phyloP scores from a whole-genome alignment of 1,140 invertebrate genomes.

The Saccostrea glomerata region DNA sequence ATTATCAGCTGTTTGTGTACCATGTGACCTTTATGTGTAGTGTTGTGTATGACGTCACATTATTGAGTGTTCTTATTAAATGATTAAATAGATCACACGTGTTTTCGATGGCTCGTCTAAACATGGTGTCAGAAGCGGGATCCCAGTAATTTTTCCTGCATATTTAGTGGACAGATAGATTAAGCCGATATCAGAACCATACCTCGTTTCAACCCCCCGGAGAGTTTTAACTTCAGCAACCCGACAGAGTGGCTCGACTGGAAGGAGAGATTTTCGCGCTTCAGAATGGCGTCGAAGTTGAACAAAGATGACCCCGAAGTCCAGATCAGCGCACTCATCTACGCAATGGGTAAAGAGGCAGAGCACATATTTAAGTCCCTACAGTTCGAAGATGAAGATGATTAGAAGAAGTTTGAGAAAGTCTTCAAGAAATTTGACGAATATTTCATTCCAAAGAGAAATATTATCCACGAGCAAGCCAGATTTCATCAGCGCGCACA shows the following conservation, averaged over 20 bases:
- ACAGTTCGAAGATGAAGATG: slow-evolving; percentile 35
- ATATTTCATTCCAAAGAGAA: slow-evolving; percentile 57
- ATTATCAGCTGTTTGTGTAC: no score
- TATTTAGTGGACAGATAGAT: no score
- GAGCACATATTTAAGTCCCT: slow-evolving; percentile 37
- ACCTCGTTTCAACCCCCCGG: slow-evolving; percentile 49
- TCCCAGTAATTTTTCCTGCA: no score
- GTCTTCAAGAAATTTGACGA: slow-evolving; percentile 55
- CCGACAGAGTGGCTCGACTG: slow-evolving; percentile 50
- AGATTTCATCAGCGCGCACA: slow-evolving; percentile 49
- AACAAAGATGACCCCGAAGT: slow-evolving; percentile 40
- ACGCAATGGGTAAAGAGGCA: slow-evolving; percentile 50
- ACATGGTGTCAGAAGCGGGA: no score
- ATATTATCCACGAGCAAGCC: slow-evolving; percentile 55
- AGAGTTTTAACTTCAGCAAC: slow-evolving; percentile 48
- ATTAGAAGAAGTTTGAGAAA: slow-evolving; percentile 48
- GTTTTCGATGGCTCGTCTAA: no score
- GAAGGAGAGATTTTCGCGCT: slow-evolving; percentile 45
- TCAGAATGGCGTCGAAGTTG: slow-evolving; percentile 43
- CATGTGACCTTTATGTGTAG: no score
- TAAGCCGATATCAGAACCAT: background rate
- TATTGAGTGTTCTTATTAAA: no score
- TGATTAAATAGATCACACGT: no score
- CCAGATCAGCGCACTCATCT: slow-evolving; percentile 51
- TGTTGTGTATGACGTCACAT: no score